Conservation (phyloP, 2,113 vertebrate species). For the Capreolus pygargus region DNA sequence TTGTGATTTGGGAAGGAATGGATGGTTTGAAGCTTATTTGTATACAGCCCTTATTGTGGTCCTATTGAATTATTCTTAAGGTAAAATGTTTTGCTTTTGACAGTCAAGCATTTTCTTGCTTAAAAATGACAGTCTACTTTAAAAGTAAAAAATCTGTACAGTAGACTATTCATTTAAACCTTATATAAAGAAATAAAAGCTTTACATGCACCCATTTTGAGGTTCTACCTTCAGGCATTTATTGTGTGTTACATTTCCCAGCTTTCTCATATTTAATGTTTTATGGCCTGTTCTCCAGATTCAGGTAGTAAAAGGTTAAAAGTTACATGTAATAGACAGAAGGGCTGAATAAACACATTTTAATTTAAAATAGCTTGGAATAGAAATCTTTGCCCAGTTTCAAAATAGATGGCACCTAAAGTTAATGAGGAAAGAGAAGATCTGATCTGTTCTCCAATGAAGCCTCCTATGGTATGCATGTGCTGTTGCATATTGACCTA, state of each 20-base stretch:
- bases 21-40: not conserved
- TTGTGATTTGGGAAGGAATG: not conserved
- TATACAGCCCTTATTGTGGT: not conserved
- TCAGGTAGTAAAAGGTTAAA: constrained; percentile 76
- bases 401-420: constrained; percentile 32
- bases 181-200: constrained; percentile 80
- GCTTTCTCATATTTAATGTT: constrained; percentile 77
- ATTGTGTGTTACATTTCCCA: constrained; percentile 77
- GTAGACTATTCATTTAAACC: constrained; percentile 76
- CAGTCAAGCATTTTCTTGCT: constrained; percentile 56
- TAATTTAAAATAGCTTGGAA: constrained; percentile 68
- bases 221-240: constrained; percentile 74
- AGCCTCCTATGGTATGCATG: not conserved
- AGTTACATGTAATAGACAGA: constrained; percentile 58
- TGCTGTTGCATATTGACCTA: not conserved
- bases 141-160: constrained; percentile 70
- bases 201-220: constrained; percentile 76
- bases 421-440: constrained; percentile 33
- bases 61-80: constrained; percentile 40
- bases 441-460: not conserved
- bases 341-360: constrained; percentile 60
- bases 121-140: constrained; percentile 73
- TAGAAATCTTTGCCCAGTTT: not conserved
- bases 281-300: constrained; percentile 75
- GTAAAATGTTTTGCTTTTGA: constrained; percentile 60